Conservation (phyloP, 2,797 vertebrate genomes). For the Cottoperca gobio region DNA sequence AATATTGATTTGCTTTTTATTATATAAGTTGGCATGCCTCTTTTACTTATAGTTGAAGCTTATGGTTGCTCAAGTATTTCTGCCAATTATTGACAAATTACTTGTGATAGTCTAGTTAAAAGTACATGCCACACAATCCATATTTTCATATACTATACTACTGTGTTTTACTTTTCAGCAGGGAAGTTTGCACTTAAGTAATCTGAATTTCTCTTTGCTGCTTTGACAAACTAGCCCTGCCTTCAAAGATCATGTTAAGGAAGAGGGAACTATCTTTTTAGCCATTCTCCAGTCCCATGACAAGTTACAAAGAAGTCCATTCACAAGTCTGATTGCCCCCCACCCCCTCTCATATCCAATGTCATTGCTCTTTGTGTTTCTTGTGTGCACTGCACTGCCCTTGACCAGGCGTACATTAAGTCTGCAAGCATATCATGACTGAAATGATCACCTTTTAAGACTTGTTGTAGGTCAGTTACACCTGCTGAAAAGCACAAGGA, state of each 20-base stretch:
- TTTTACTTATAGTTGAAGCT: not conserved
- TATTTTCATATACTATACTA: not conserved
- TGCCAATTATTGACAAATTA: constrained; percentile 18
- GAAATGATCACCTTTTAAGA: constrained; percentile 25
- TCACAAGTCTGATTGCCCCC: constrained; percentile 62
- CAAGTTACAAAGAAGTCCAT: constrained; percentile 82
- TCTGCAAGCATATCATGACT: constrained; percentile 18
- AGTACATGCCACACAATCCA: not conserved
- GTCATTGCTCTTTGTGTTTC: constrained; percentile 66
- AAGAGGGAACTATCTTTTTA: constrained; percentile 77
- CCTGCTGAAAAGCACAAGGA: constrained; percentile 22
- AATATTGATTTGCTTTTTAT: not conserved
- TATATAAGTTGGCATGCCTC: not conserved
- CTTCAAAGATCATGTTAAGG: constrained; percentile 65
- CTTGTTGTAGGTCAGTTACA: constrained; percentile 15
- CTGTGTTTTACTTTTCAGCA: constrained; percentile 4
- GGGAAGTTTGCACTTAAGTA: not conserved
- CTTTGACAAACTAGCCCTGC: constrained; percentile 21
- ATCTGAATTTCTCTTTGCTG: constrained; percentile 16
- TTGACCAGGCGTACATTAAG: constrained; percentile 35
- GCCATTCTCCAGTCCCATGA: constrained; percentile 77
- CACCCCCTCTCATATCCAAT: constrained; percentile 68
- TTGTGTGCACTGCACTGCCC: constrained; percentile 46
- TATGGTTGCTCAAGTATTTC: not conserved
- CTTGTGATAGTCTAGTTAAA: constrained; percentile 1